phyloP scores from a whole-genome alignment of 2,888 invertebrate genomes.

The Dryobota labecula region DNA sequence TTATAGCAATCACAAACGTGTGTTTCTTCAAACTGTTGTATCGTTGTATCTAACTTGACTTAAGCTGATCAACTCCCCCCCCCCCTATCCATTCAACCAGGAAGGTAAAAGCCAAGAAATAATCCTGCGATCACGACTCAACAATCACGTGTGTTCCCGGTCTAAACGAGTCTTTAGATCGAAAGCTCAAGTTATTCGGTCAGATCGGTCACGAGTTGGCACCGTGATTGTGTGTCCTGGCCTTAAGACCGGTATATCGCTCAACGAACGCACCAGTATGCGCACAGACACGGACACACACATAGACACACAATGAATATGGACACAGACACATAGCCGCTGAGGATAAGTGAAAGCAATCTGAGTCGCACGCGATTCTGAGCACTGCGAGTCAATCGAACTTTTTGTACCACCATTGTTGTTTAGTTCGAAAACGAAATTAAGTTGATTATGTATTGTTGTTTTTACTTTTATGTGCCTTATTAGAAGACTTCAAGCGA shows the following conservation, averaged over 20 bases:
- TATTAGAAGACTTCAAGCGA: slow-evolving; percentile 19
- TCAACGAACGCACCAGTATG: slow-evolving; percentile 67
- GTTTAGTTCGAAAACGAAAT: slow-evolving; percentile 62
- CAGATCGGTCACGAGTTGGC: slow-evolving; percentile 60
- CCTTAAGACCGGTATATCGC: slow-evolving; percentile 71
- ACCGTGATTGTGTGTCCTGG: slow-evolving; percentile 56
- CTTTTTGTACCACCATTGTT: slow-evolving; percentile 63
- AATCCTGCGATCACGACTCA: slow-evolving; percentile 50
- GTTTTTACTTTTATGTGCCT: slow-evolving; percentile 46
- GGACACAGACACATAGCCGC: slow-evolving; percentile 48
- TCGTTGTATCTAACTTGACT: not conserved
- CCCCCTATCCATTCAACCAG: slow-evolving; percentile 24
- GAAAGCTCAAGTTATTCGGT: slow-evolving; percentile 62
- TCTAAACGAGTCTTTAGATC: slow-evolving; percentile 43
- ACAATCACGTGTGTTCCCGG: slow-evolving; percentile 37
- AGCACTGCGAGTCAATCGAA: slow-evolving; percentile 49
- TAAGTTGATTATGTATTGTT: slow-evolving; percentile 53
- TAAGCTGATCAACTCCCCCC: no score
- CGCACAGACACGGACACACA: slow-evolving; percentile 13
- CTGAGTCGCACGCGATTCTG: slow-evolving; percentile 60
- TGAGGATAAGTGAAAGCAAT: slow-evolving; percentile 70
- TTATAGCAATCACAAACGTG: not conserved
- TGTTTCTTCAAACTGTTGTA: not conserved
- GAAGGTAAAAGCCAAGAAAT: slow-evolving; percentile 39
- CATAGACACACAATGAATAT: slow-evolving; percentile 12